phyloP scores from a whole-genome alignment of 2,113 vertebrate species.

The Eira barbara region DNA sequence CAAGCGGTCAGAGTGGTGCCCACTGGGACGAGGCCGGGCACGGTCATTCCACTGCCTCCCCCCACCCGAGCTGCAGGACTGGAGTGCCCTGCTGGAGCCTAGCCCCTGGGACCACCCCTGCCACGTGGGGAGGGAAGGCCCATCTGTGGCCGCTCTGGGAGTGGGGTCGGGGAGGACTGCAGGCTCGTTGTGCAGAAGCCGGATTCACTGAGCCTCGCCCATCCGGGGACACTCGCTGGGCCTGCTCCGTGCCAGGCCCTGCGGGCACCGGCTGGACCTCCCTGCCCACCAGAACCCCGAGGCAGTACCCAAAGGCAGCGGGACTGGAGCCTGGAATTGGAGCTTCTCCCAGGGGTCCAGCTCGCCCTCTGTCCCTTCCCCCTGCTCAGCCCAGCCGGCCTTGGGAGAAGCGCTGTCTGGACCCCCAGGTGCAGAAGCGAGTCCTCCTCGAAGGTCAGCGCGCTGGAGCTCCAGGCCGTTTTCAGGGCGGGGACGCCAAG shows the following conservation, averaged over 20 bases:
- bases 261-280: not conserved
- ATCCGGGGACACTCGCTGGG: fast-evolving
- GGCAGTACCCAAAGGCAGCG: not conserved
- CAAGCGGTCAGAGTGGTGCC: not conserved
- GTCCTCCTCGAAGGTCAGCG: not conserved
- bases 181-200: fast-evolving
- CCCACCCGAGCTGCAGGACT: fast-evolving
- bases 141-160: not conserved
- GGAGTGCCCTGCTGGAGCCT: fast-evolving
- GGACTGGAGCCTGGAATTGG: not conserved
- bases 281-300: not conserved
- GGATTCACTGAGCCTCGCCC: too few relatives aligned
- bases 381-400: too few relatives aligned
- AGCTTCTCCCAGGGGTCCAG: fast-evolving
- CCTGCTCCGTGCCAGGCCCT: not conserved
- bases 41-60: fast-evolving
- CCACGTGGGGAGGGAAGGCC: not conserved
- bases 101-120: not conserved
- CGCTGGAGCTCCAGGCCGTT: not conserved
- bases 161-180: too few relatives aligned
- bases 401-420: not conserved
- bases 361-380: not conserved
- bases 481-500: fast-evolving
- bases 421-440: not conserved
- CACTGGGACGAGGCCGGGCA: not conserved